Evolutionary conservation across 2,888 invertebrate species (phyloP), one percentile per base, ranked within the genome.

Genomic region (Rapana venosa): DNA sequence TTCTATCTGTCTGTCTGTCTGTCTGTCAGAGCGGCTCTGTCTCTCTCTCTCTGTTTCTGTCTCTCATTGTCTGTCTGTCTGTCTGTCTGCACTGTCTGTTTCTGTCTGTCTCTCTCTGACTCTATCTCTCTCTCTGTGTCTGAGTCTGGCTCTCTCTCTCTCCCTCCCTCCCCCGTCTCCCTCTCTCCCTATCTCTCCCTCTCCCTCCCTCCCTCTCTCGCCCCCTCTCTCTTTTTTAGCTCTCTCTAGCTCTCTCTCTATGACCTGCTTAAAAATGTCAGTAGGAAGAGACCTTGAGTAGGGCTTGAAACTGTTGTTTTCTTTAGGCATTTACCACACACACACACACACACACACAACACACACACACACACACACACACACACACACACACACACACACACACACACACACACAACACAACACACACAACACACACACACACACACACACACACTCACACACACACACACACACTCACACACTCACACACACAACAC

Each of bases 301-400:
- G 20, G 22, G 22, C 61, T 61, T 22, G 22, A 22, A 4, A 13
- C 61, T 61, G 5, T 70, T 26, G 74, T n/a, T n/a, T 11, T n/a
- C n/a, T n/a, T 26, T 17, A 1, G 4, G 11, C 2, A 26, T n/a
- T 11, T 26, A 2, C 22, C 74, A 77, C 74, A 77, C 15, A 30
- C 74, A 30, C 74, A 77, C 4, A n/a, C 74, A 74, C 74, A 74
- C 74, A 74, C 74, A 74, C 30, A 74, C 74, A 74, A 70, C 70
- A 70, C 70, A 70, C 70, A 70, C 70, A 70, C 70, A 70, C 70
- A 70, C 70, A 70, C 70, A 70, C 70, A 70, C 70, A 22, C 61
- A 17, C 61, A 17, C 61, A 17, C 61, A 17, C 61, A 17, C 61
- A 17, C 61, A 61, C 61, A 61, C 61, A 61, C 61, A 61, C 61